phyloP scores from a whole-genome alignment of 2,888 invertebrate species.

The Chalcis sispes region DNA sequence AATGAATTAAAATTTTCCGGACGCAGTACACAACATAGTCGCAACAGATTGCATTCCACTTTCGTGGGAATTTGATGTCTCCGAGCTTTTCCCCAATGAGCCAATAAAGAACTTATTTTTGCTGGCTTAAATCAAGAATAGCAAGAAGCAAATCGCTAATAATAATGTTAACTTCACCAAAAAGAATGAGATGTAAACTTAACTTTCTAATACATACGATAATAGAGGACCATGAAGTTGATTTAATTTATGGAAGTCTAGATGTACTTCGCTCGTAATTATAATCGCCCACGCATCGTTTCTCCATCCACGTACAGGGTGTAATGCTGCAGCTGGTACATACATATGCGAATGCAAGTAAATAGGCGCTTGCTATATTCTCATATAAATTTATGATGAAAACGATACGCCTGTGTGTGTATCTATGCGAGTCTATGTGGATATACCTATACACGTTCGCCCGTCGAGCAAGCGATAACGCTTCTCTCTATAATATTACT shows the following conservation, averaged over 20 bases:
- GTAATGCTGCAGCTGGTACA: not conserved
- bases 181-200: too few relatives aligned
- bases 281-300: not conserved
- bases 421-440: not conserved
- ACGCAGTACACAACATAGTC: too few relatives aligned
- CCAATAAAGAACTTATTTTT: too few relatives aligned
- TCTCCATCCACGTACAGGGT: not conserved
- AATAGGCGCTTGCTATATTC: constrained; percentile 18
- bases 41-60: too few relatives aligned
- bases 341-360: constrained; percentile 21
- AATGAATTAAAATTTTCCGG: too few relatives aligned
- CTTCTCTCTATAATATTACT: too few relatives aligned
- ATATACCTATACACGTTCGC: too few relatives aligned
- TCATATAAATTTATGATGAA: constrained; percentile 20
- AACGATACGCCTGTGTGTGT: constrained; percentile 7
- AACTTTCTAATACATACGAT: not conserved
- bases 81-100: too few relatives aligned
- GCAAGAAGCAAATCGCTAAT: too few relatives aligned
- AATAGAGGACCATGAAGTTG: not conserved
- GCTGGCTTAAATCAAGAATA: too few relatives aligned
- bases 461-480: not conserved
- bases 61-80: too few relatives aligned
- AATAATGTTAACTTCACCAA: too few relatives aligned
- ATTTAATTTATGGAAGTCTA: not conserved
- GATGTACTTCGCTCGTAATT: not conserved